A percentile compares a stretch with the other conserved stretches of the same genome.
Conservation (phyloP, 2,797 vertebrate species). For the Mus caroli region DNA sequence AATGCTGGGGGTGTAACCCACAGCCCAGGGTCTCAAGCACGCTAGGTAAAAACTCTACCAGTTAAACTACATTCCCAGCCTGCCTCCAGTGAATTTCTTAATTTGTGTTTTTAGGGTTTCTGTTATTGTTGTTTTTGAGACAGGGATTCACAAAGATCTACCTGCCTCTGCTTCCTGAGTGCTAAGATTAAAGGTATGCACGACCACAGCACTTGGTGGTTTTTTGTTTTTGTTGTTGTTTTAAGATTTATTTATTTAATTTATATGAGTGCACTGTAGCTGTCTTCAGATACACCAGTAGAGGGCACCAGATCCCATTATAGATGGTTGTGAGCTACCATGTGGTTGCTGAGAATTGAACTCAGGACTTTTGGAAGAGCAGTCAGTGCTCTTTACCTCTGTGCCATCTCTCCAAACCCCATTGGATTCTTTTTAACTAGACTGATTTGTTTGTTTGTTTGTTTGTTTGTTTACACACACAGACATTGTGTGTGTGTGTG, state of each 20-base stretch:
- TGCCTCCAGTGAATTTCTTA: too few species aligned
- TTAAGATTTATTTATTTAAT: too few species aligned
- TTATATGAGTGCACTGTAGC: too few species aligned
- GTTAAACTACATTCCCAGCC: neutral
- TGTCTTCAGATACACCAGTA: too few species aligned
- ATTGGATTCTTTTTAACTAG: neutral
- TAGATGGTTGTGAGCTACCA: too few species aligned
- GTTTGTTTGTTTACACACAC: too few species aligned
- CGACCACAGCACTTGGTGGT: neutral
- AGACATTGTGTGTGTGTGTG: neutral
- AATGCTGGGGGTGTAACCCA: neutral
- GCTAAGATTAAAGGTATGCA: neutral
- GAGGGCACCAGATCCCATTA: too few species aligned
- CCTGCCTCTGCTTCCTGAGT: neutral
- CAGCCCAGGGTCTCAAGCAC: neutral
- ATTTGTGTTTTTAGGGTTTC: neutral
- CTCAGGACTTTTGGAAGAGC: too few species aligned
- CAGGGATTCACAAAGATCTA: neutral
- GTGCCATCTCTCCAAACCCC: too few species aligned
- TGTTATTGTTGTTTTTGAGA: neutral
- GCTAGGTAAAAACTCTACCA: neutral
- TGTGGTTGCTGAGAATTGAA: too few species aligned
- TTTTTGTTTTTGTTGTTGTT: neutral
- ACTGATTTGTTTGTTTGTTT: too few species aligned
- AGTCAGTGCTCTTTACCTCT: too few species aligned